Percentiles rank a stretch among this genome's conserved stretches.
Conservation (phyloP, 2,888 invertebrate species). For the Chromoteleia sp. region DNA sequence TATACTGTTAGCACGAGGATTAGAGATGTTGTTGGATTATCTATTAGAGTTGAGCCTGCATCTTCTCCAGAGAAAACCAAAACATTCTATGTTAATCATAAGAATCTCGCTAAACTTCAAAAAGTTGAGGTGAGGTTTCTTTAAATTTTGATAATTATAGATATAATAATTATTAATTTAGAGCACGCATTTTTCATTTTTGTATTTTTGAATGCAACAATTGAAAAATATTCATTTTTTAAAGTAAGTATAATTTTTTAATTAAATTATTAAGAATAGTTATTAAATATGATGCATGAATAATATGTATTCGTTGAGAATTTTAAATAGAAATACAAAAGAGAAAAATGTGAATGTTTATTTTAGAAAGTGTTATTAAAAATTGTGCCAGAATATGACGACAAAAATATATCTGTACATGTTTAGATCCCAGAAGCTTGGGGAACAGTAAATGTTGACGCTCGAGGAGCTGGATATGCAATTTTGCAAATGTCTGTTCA, state of each 20-base stretch:
- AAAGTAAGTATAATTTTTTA: too few relatives aligned
- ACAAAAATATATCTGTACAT: neutral
- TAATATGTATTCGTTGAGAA: too few relatives aligned
- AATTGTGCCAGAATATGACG: too few relatives aligned
- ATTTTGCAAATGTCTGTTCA: slow-evolving; percentile 96
- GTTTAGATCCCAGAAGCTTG: slow-evolving; percentile 95
- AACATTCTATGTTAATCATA: slow-evolving; percentile 89
- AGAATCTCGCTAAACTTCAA: slow-evolving; percentile 92
- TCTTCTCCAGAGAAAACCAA: slow-evolving; percentile 88
- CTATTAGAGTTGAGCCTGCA: slow-evolving; percentile 93
- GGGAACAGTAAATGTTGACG: slow-evolving; percentile 97
- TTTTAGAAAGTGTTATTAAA: too few relatives aligned
- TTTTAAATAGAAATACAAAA: too few relatives aligned
- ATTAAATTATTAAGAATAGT: too few relatives aligned
- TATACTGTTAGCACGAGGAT: slow-evolving; percentile 94
- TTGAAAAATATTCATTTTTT: too few relatives aligned
- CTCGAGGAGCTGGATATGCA: slow-evolving; percentile 97
- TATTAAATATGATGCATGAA: too few relatives aligned
- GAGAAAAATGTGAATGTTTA: too few relatives aligned
- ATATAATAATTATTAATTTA: too few relatives aligned
- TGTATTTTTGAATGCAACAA: too few relatives aligned
- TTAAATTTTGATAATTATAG: neutral
- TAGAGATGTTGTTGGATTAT: slow-evolving; percentile 92
- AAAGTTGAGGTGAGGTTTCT: slow-evolving; percentile 88
- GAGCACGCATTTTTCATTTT: too few relatives aligned